Base-by-base conservation (phyloP, 2,113 vertebrate species). In the Oreochromis niloticus region DNA sequence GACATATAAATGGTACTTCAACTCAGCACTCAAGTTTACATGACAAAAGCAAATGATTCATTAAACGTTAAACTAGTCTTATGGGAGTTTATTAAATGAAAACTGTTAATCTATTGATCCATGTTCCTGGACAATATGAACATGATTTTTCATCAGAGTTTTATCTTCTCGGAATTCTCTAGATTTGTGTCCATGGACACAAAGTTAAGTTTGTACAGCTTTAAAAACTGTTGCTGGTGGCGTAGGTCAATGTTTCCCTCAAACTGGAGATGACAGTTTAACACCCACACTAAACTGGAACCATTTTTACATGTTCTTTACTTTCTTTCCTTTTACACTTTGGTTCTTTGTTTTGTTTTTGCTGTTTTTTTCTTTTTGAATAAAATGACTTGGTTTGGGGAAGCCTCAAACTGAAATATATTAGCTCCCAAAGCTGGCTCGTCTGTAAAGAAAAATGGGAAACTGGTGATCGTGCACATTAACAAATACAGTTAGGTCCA, bases 121-220 rank as follows among this genome's bases (percentile, higher is more conserved):
- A 32, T 27, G 57, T 32, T 59, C 8, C 5, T 59, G 14, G 14
- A 61, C 57, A 17, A 14, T 32, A 14, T 71, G 19, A 71, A 43
- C 19, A 22, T 41, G 36, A 22, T 41, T 41, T 68, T 68, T 22
- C 19, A 68, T 24, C 36, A 43, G 36, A 43, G n/a, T 24, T 14
- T 71, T 43, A 14, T 71, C 7, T 71, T 43, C 12, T 71, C 0
- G 7, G 12, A 0, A 66, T 66, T 68, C 19, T 8, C 63, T 68
- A 68, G 19, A 41, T 68, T 68, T 9, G 19, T 41, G 63, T 41
- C 36, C n/a, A 14, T 68, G n/a, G 43, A 6, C n/a, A 43, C n/a
- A 71, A 71, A 71, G 36, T 71, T 43, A 16, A 1, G 66, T 43
- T 71, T 43, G 63, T 71, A 41, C 36, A 71, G 11, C 63, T 9